Conservation (phyloP, 2,888 invertebrate genomes). For the Eupelmus urozonus region DNA sequence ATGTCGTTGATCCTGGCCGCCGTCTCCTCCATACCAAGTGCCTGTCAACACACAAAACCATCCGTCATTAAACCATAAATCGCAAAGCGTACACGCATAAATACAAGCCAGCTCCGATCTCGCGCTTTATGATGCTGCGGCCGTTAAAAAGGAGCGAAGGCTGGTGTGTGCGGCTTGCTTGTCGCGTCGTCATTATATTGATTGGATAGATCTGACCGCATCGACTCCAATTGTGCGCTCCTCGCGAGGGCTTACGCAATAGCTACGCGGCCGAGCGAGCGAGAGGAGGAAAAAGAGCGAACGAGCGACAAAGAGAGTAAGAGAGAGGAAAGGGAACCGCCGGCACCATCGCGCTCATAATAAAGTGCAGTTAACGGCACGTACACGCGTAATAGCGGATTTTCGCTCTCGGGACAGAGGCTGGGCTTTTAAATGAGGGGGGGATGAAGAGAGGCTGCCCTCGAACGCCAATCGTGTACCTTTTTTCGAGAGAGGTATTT, state of each 20-base stretch:
- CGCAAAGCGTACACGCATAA: no score
- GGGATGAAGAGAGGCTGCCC: not conserved
- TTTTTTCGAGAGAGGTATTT: conserved; percentile 27
- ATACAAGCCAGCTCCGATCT: no score
- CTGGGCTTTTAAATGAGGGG: not conserved
- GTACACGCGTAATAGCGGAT: not conserved
- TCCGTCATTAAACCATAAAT: no score
- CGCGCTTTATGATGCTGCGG: no score
- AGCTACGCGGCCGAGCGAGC: conserved; percentile 5
- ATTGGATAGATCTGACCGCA: conserved; percentile 62
- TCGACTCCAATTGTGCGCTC: conserved; percentile 60
- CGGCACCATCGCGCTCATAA: not conserved
- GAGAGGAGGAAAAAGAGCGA: conserved; percentile 23
- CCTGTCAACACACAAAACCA: conserved; percentile 68
- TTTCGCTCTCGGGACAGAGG: not conserved
- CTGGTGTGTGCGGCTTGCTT: not conserved
- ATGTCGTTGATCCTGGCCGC: conserved; percentile 86
- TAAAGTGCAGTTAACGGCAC: conserved; percentile 49
- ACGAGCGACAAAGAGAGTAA: conserved; percentile 15
- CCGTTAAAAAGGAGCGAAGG: not conserved
- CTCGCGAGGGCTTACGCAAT: conserved; percentile 19
- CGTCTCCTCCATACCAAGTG: conserved; percentile 88
- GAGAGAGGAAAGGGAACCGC: conserved; percentile 22
- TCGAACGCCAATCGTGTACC: conserved; percentile 25
- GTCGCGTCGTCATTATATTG: conserved; percentile 46